Base-by-base conservation (phyloP, 2,113 vertebrate species). In the Daphoenositta chrysoptera region DNA sequence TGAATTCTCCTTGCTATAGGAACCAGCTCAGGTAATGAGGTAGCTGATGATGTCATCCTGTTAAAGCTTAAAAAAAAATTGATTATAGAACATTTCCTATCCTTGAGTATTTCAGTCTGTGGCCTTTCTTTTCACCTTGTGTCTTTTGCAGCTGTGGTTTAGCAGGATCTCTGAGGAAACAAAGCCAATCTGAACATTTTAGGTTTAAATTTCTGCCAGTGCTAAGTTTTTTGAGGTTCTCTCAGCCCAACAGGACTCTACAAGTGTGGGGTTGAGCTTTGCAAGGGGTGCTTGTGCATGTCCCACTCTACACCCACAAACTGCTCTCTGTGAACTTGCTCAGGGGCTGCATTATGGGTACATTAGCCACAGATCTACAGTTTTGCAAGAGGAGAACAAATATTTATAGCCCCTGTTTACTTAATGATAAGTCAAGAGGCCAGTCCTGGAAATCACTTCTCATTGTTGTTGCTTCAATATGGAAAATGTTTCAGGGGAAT, bases 231-330 rank as follows among this genome's bases (percentile, higher is more conserved):
- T 12, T 45, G 27, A 57, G 72, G 35, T 50, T 85, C 39, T 42
- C 31, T 40, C 17, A 54, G 42, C 24, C 39, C 56, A 45, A 14
- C 26, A 53, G 48, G 53, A 40, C 75, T 28, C 6, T 15, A 2
- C 8, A 18, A 9, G 26, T 2, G 3, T 30, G 45, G 28, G 28
- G 18, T 4, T 93, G 79, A 71, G 39, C 33, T 93, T 78, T 79
- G 44, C 44, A 33, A 26, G 42, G 71, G 40, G 21, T 50, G 44
- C 27, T 48, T 42, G n/a, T 6, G 1, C 26, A 1, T 28, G 11
- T 31, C 40, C 40, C 6, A 0, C n/a, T 80, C 54, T 6, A 70
- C 61, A 72, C 13, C 54, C 2, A 0, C 0, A 1, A 47, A 42
- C 14, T 56, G 2, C 44, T 51, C 40, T 26, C 40, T 1, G 35